Evolutionary conservation across 2,888 invertebrate species (phyloP).

Genomic region (Campoletis raptor): DNA sequence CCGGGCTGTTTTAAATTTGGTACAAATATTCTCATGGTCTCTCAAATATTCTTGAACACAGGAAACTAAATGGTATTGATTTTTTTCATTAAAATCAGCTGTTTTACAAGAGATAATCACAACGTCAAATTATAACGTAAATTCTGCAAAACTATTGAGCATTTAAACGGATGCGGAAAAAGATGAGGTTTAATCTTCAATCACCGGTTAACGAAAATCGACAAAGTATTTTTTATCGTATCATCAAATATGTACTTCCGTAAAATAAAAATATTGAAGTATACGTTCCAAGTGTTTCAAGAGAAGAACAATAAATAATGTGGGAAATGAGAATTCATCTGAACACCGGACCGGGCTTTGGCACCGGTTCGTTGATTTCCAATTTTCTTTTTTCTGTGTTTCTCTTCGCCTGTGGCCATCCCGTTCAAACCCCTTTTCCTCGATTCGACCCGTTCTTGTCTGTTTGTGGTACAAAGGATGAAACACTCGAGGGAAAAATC

Average conservation of each 20-base stretch:
- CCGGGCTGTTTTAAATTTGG: conserved; percentile 31
- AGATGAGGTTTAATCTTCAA: too few relatives aligned
- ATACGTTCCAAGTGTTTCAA: conserved; percentile 7
- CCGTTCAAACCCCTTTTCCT: conserved; percentile 2
- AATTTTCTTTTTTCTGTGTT: conserved; percentile 53
- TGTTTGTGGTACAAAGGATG: conserved; percentile 53
- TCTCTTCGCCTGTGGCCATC: conserved; percentile 22
- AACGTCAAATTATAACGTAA: neutral
- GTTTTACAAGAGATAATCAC: neutral
- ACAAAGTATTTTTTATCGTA: neutral
- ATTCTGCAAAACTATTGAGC: neutral
- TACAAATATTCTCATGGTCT: conserved; percentile 17
- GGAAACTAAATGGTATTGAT: neutral
- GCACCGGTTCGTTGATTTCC: conserved; percentile 59
- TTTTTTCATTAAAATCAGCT: neutral
- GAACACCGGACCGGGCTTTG: conserved; percentile 10
- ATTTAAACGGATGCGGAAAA: too few relatives aligned
- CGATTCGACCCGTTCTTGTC: conserved; percentile 5
- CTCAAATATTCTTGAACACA: neutral
- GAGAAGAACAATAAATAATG: conserved; percentile 33
- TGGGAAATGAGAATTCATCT: conserved; percentile 52
- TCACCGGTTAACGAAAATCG: too few relatives aligned
- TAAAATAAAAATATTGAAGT: neutral
- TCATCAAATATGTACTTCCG: neutral
- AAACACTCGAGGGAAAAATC: conserved; percentile 61